phyloP scores from a whole-genome alignment of 2,113 vertebrate genomes.

The Anguilla rostrata region DNA sequence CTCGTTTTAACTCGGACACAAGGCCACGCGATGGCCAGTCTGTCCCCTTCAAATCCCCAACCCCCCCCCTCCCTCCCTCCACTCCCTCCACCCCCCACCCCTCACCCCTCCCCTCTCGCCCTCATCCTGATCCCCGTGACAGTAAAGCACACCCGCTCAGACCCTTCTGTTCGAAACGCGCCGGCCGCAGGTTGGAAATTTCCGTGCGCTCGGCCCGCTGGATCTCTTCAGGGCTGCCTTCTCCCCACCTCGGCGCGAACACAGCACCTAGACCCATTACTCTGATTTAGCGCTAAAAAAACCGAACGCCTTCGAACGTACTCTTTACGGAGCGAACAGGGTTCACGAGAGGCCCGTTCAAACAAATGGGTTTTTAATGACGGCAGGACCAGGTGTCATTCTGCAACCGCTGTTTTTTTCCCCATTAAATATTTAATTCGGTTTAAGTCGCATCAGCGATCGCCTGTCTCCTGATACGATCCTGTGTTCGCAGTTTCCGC shows the following conservation, averaged over 20 bases:
- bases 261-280: neutral
- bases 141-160: neutral
- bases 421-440: neutral
- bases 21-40: neutral
- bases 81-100: neutral
- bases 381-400: too few species aligned
- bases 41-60: neutral
- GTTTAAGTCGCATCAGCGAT: neutral
- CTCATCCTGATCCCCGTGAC: neutral
- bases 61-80: neutral
- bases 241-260: neutral
- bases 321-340: neutral
- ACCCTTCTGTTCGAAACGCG: neutral
- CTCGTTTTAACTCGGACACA: slow-evolving; percentile 27
- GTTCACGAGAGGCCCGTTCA: neutral
- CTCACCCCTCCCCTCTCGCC: neutral
- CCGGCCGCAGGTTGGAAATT: neutral
- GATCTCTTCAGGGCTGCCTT: neutral
- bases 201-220: neutral
- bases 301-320: neutral
- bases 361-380: neutral
- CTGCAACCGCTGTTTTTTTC: neutral
- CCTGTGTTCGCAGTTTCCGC: neutral
- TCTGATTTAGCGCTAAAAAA: neutral
- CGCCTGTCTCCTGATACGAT: neutral